Evolutionary conservation across 2,888 invertebrate species (phyloP), one percentile per base, ranked within the genome.

Genomic region (Mayetiola destructor): DNA sequence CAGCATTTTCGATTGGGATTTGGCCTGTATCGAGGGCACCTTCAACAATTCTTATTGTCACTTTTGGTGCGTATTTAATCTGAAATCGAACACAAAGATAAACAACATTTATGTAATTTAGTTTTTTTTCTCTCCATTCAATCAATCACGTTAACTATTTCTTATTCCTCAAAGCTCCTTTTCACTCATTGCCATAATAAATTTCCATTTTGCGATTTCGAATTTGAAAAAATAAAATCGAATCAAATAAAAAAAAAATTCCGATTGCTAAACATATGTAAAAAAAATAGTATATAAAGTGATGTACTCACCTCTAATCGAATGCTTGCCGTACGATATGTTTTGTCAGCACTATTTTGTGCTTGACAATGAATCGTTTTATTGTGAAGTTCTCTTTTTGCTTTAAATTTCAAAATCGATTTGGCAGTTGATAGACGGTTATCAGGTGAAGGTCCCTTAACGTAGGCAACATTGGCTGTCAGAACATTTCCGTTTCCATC

Each of bases 51-150:
- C 76, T 80, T 59, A 91, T 81, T 59, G 84, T 82, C 63, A 91
- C 88, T 76, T 90, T 90, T 8, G 91, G 91, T 36, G 90, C 88
- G 67, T 88, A 95, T 74, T 89, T 91, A 23, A 94, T 92, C 86
- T 87, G 75, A n/a, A n/a, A n/a, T n/a, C n/a, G n/a, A n/a, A n/a
- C n/a, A n/a, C n/a, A n/a, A n/a, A n/a, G n/a, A n/a, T n/a, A n/a
- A n/a, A 37, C 32, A 37, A 37, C 37, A 16, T 4, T n/a, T 12
- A 37, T 4, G n/a, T 37, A 9, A 37, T 37, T 12, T 37, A 12
- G 37, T 37, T 37, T n/a, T 37, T 37, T 37, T 5, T 4, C 12
- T 37, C 4, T 37, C 8, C n/a, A 37, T 37, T 37, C n/a, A 37
- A 32, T 9, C 32, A 12, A 32, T 9, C 32, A 32, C 32, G 32